Conservation (phyloP, 1,140 invertebrate genomes). For the Ylistrum balloti region DNA sequence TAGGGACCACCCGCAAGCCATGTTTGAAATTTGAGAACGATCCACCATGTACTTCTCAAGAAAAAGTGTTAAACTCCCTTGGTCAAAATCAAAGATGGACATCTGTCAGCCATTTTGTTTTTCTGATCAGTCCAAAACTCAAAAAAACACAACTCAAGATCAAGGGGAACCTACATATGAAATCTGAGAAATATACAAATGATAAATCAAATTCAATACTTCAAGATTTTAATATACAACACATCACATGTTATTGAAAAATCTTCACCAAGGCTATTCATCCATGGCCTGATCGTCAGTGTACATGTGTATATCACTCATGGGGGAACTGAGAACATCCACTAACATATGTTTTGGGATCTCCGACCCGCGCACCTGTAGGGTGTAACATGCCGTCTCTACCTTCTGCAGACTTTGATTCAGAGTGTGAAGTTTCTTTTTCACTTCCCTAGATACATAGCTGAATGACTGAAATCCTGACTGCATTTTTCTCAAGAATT, state of each 20-base stretch:
- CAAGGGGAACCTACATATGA: too few species aligned
- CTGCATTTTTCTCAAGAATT: constrained; percentile 89
- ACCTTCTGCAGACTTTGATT: constrained; percentile 91
- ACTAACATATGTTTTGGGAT: constrained; percentile 87
- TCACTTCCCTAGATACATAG: constrained; percentile 86
- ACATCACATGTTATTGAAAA: neutral
- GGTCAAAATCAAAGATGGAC: too few species aligned
- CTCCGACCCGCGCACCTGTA: constrained; percentile 91
- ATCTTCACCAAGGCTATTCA: neutral
- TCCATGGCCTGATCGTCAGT: constrained; percentile 1
- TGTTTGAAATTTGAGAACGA: too few species aligned
- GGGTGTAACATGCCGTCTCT: constrained; percentile 92
- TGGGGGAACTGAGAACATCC: constrained; percentile 80
- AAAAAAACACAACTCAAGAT: too few species aligned
- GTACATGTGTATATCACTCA: neutral
- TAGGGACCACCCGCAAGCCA: too few species aligned
- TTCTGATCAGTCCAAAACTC: too few species aligned
- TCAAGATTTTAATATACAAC: neutral
- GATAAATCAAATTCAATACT: too few species aligned
- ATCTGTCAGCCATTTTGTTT: too few species aligned
- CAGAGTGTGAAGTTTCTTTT: constrained; percentile 88
- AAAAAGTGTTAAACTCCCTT: too few species aligned
- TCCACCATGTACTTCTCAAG: too few species aligned
- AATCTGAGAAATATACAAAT: too few species aligned
- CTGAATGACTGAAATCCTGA: constrained; percentile 86